Percentiles rank a stretch among this genome's conserved stretches.
Conservation (phyloP, 92 coral and sea anemone species). For the Heteractis magnifica region DNA sequence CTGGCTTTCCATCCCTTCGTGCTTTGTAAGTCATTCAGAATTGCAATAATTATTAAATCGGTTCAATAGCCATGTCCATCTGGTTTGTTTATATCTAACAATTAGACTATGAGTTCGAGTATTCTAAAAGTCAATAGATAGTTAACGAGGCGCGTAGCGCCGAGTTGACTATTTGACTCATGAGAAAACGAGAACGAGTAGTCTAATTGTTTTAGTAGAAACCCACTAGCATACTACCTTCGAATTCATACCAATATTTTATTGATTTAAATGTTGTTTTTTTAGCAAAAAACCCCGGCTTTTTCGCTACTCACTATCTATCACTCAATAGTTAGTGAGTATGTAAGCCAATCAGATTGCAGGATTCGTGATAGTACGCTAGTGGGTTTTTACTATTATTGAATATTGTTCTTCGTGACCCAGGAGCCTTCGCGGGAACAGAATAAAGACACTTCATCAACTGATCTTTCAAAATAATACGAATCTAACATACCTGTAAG, state of each 20-base stretch:
- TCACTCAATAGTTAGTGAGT: too few species aligned
- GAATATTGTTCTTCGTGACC: background rate
- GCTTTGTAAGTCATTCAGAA: conserved; percentile 15
- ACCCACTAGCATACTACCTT: too few species aligned
- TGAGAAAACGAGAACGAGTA: too few species aligned
- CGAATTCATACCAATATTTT: too few species aligned
- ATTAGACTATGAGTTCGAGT: background rate
- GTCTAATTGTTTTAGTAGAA: too few species aligned
- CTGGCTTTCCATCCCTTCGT: background rate
- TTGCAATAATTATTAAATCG: background rate
- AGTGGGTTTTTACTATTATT: background rate
- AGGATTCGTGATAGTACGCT: background rate
- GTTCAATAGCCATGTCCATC: background rate
- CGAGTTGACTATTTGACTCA: too few species aligned
- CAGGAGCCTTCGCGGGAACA: conserved; percentile 51
- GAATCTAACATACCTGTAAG: conserved; percentile 40
- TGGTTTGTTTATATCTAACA: background rate
- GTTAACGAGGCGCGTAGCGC: too few species aligned
- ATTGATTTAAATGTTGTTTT: too few species aligned
- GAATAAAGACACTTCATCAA: conserved; percentile 4
- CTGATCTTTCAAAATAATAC: conserved; percentile 32
- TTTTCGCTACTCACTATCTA: too few species aligned
- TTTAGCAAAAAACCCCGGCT: too few species aligned
- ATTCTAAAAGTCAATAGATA: too few species aligned
- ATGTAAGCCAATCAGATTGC: too few species aligned